These are phyloP conservation scores for Thelaira solivaga DNA, from an alignment of 2,888 invertebrate genomes.

Conservation along the genomic window DNA sequence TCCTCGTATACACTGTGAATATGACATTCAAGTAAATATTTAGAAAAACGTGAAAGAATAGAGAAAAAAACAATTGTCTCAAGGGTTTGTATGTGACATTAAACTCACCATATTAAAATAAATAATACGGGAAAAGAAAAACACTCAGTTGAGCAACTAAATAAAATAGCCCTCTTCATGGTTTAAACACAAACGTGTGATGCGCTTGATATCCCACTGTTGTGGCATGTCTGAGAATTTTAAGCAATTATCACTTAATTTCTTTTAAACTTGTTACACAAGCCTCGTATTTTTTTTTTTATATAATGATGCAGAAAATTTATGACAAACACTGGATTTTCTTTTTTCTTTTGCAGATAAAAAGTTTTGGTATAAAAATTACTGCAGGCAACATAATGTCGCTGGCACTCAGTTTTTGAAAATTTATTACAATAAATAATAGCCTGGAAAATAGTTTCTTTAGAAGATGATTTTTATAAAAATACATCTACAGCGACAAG, in stretches of 20 bases:
- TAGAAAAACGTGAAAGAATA: constrained; percentile 4
- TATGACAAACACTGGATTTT: constrained; percentile 64
- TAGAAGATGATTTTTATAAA: background rate
- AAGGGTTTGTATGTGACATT: constrained; percentile 63
- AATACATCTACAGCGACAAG: background rate
- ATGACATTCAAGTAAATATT: background rate
- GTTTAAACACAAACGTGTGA: constrained; percentile 23
- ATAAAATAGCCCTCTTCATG: constrained; percentile 7
- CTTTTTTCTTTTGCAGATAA: background rate
- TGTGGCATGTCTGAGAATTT: background rate
- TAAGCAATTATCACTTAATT: background rate
- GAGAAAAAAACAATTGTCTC: constrained; percentile 54
- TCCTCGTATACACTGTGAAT: background rate
- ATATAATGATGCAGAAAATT: constrained; percentile 68
- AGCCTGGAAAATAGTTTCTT: background rate
- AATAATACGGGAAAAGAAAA: constrained; percentile 38
- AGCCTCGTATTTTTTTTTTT: constrained; percentile 32
- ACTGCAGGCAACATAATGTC: constrained; percentile 23
- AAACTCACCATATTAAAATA: constrained; percentile 45
- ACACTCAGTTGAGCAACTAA: background rate
- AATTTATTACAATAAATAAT: background rate
- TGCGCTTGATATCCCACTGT: background rate
- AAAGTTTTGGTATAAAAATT: constrained; percentile 17
- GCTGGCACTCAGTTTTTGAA: constrained; percentile 18
- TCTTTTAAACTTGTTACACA: background rate